These are phyloP conservation scores for Umimayanthus kanabou DNA, from an alignment of 92 coral and sea anemone species.

Conservation along the genomic window DNA sequence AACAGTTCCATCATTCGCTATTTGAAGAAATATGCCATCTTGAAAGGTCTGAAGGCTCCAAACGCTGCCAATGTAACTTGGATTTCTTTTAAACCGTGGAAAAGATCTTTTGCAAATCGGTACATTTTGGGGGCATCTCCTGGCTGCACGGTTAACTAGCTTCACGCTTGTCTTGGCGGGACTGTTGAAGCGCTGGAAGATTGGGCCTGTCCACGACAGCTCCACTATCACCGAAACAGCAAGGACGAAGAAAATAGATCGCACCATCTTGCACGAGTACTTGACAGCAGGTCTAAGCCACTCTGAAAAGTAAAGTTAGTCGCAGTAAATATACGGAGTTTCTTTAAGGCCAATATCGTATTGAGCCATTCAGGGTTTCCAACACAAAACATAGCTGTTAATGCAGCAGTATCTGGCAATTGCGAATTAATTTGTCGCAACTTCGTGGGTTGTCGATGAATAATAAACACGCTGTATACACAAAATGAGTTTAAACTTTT, in stretches of 20 bases:
- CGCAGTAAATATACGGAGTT: conserved; percentile 23
- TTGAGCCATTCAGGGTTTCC: conserved; percentile 11
- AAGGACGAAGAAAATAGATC: conserved; percentile 7
- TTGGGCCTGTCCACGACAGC: conserved; percentile 6
- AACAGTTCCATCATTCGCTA: conserved; percentile 17
- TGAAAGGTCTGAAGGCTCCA: conserved; percentile 11
- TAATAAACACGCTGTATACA: conserved; percentile 13
- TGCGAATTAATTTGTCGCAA: neutral
- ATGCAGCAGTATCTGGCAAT: conserved; percentile 21
- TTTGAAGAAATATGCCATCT: neutral
- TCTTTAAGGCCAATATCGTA: conserved; percentile 38
- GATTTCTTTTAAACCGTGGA: conserved; percentile 3
- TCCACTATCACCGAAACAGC: neutral
- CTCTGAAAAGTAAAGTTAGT: conserved; percentile 21
- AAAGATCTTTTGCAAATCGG: neutral
- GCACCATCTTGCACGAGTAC: conserved; percentile 30
- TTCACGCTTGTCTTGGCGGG: neutral
- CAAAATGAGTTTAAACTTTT: neutral
- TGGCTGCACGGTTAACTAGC: neutral
- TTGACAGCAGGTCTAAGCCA: conserved; percentile 7
- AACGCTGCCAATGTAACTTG: conserved; percentile 20
- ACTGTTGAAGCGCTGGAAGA: conserved; percentile 14
- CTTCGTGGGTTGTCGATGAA: conserved; percentile 10
- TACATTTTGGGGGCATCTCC: conserved; percentile 2
- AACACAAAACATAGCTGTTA: conserved; percentile 36